Percentiles rank a stretch among this genome's conserved stretches.
Conservation (phyloP, 2,888 invertebrate genomes). For the Epistrophe grossulariae region DNA sequence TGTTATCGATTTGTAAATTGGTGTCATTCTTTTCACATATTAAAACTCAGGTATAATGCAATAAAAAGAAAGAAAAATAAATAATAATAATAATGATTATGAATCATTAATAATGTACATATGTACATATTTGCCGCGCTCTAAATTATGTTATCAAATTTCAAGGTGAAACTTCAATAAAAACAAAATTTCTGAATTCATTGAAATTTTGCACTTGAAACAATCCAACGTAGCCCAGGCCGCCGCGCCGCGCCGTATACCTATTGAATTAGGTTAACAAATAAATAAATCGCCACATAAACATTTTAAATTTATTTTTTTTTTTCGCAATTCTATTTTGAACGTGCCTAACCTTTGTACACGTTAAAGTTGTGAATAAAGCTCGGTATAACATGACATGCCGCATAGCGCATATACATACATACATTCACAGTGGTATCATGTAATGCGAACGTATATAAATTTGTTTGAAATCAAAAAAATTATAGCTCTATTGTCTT, state of each 20-base stretch:
- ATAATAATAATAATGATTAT: slow-evolving; percentile 8
- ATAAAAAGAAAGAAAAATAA: not conserved
- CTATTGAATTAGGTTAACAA: slow-evolving; percentile 28
- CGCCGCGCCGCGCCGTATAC: no score
- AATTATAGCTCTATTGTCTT: slow-evolving; percentile 50
- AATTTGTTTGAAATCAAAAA: slow-evolving; percentile 31
- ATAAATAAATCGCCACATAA: slow-evolving; percentile 39
- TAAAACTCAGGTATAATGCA: slow-evolving; percentile 2
- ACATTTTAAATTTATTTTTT: slow-evolving; percentile 24
- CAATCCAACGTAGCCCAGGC: slow-evolving; percentile 3
- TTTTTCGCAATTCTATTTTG: slow-evolving; percentile 8
- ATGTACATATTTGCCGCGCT: slow-evolving; percentile 1
- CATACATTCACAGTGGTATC: slow-evolving; percentile 21
- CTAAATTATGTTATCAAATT: slow-evolving; percentile 41
- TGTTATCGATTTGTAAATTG: slow-evolving; percentile 24
- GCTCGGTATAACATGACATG: slow-evolving; percentile 51
- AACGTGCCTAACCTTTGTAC: slow-evolving; percentile 40
- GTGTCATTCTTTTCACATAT: slow-evolving; percentile 1
- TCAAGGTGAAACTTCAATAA: slow-evolving; percentile 25
- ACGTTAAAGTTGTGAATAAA: slow-evolving; percentile 39
- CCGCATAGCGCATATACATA: not conserved
- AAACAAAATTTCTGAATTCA: slow-evolving; percentile 35
- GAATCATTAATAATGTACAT: not conserved
- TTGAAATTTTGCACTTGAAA: slow-evolving; percentile 62
- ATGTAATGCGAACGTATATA: slow-evolving; percentile 13